Base-by-base conservation (phyloP, 1,140 invertebrate species). In the Pogonus chalceus region DNA sequence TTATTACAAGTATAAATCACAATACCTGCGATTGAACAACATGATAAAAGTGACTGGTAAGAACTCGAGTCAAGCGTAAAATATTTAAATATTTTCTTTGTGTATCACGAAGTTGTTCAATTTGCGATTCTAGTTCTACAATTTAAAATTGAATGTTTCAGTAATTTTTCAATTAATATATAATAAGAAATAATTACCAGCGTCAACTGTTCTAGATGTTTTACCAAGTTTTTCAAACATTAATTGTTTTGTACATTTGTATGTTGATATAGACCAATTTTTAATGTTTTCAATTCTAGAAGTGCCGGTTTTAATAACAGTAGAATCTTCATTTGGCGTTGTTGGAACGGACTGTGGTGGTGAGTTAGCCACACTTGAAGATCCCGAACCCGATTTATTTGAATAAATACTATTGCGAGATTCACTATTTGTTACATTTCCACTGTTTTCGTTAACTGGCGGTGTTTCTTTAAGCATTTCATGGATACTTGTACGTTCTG, bases 201-300 rank as follows among this genome's bases (percentile, higher is more conserved):
- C 81, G 73, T 96, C 91, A 52, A 92, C 85, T 26, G 93, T 96
- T 56, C 90, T 78, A 14, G 90, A 90, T 35, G 88, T 85, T 76
- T 96, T 96, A 1, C 94, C 94, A 43, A 97, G 74, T 72, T 92
- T 94, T 69, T 97, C 93, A 64, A 93, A 90, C 71, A 98, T 84
- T 39, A 95, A 77, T 69, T 98, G 94, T 60, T 90, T 90, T 0
- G 93, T 96, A 67, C 92, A 97, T 72, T 97, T 97, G 67, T 95
- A 97, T 1, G 94, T 96, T 52, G 92, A 95, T 65, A 96, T 89
- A 64, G 92, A 91, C 95, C 95, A 98, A 65, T 90, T 92, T 69
- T 90, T 92, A 35, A 97, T 76, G 31, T 85, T 84, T 69, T 96
- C 93, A 67, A 97, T 88, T 72, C 83, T 87, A 60, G 79, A 89